phyloP scores from a whole-genome alignment of 2,888 invertebrate genomes.

The Orthosia cruda region DNA sequence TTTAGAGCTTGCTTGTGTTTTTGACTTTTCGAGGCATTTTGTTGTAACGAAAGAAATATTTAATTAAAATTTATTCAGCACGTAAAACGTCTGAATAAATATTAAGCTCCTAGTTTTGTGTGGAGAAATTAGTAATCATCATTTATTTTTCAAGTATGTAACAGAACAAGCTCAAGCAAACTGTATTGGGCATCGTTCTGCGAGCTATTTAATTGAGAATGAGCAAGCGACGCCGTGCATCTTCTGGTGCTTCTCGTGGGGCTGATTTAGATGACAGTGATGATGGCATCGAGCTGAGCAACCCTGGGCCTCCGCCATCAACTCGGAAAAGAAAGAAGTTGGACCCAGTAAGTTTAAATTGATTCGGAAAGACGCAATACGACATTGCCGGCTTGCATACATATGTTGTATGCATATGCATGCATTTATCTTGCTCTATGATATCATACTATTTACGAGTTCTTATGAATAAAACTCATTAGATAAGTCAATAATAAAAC shows the following conservation, averaged over 20 bases:
- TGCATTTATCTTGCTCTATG: background rate
- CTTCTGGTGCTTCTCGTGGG: slow-evolving; percentile 95
- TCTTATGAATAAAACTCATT: background rate
- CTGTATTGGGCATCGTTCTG: background rate
- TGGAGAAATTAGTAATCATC: background rate
- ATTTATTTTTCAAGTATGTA: slow-evolving; percentile 40
- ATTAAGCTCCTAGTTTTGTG: background rate
- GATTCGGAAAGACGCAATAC: background rate
- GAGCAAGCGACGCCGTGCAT: slow-evolving; percentile 96
- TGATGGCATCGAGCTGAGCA: slow-evolving; percentile 90
- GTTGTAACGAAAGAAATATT: slow-evolving; percentile 7
- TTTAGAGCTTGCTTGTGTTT: background rate
- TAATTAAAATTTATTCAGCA: slow-evolving; percentile 20
- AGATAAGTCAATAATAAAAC: background rate
- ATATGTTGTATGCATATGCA: background rate
- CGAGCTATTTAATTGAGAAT: slow-evolving; percentile 81
- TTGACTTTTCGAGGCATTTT: background rate
- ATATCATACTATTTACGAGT: background rate
- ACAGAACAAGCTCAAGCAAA: slow-evolving; percentile 5
- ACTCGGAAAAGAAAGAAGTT: slow-evolving; percentile 94
- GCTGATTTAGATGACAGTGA: slow-evolving; percentile 94
- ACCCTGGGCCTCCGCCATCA: slow-evolving; percentile 88
- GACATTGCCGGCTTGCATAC: background rate
- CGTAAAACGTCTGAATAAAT: background rate
- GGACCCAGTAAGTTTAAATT: slow-evolving; percentile 93